Evolutionary conservation across 1,140 invertebrate species (phyloP), one percentile per base, ranked within the genome.

Genomic region (Bombus polaris): DNA sequence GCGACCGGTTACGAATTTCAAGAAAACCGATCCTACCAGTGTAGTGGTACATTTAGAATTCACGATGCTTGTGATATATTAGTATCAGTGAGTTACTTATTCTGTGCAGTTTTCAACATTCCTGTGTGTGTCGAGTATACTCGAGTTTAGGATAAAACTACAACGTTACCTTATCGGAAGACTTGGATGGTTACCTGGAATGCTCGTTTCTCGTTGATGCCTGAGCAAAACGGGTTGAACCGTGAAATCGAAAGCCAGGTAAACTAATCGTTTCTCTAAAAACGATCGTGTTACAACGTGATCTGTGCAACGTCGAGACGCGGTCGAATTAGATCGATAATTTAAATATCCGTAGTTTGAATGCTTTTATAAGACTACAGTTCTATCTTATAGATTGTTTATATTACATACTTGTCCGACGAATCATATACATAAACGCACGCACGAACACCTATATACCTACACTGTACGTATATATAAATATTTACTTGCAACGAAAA

Each of bases 171-270:
- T 65, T 53, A 10, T 10, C 35, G 39, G 15, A 44, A 39, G 28
- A 15, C 25, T 81, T 62, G n/a, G 15, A 39, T 62, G 10, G 22
- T n/a, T 42, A 25, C 25, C 70, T 15, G 79, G 68, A 80, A 85
- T 80, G 77, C 13, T 37, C 25, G 37, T 80, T 62, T 53, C 32
- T 39, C 25, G 22, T 59, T 47, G 25, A 42, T 65, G 68, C 10
- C 68, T 39, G 59, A 81, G 68, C 35, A 47, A 75, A 70, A 59
- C 84, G 47, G 47, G 47, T 53, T 22, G 5, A 59, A n/a, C 39
- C 28, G 12, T 28, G 35, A 42, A 47, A 42, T 39, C 42, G 22
- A 18, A 39, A 42, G 28, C 28, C 13, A 77, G 81, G 82, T 83
- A 83, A 66, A 22, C 3, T 13, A 28, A 12, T 47, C 18, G 9